Base-by-base conservation (phyloP, 2,888 invertebrate genomes). In the Dryocosmus kuriphilus region DNA sequence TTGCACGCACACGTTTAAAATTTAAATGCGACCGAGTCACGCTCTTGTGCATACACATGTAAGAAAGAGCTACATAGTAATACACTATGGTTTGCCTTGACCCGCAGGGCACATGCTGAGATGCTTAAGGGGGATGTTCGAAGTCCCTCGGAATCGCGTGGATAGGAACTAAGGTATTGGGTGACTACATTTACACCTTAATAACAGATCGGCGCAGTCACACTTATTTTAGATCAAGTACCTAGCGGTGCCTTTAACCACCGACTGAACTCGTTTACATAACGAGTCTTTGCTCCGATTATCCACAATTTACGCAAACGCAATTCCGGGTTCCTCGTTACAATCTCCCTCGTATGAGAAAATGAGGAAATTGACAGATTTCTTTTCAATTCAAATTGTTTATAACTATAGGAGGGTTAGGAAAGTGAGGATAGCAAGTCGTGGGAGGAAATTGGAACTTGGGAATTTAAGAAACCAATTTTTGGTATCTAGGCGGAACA, bases 51-150 rank as follows among this genome's bases (percentile, higher is more conserved):
- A 46, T 38, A 41, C 46, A 67, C 27, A 16, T 67, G 46, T 67
- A 67, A 46, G 67, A 30, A 67, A 67, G 46, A 67, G 67, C 67
- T 46, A 65, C 41, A 65, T 63, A 63, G 62, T 35, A 35, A 63
- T 65, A 24, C 82, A 81, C 83, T 79, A 85, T 78, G 80, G 84
- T 81, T 88, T 81, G 86, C 88, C 88, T 88, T 88, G 88, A 88
- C 88, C 88, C 85, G 87, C 80, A 85, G 87, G 86, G 85, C 86
- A 85, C 85, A 85, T 82, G 83, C 85, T 83, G 85, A 82, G 84
- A 27, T 67, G 41, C 63, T 84, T 83, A 82, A 80, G 82, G 79
- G 86, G 84, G 87, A 84, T 87, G 86, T 76, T 82, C 77, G 78
- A 81, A 81, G 78, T 80, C 81, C 81, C 82, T 80, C 82, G 83